Evolutionary conservation across 1,140 invertebrate species (phyloP).

Genomic region (Drosophila tani): DNA sequence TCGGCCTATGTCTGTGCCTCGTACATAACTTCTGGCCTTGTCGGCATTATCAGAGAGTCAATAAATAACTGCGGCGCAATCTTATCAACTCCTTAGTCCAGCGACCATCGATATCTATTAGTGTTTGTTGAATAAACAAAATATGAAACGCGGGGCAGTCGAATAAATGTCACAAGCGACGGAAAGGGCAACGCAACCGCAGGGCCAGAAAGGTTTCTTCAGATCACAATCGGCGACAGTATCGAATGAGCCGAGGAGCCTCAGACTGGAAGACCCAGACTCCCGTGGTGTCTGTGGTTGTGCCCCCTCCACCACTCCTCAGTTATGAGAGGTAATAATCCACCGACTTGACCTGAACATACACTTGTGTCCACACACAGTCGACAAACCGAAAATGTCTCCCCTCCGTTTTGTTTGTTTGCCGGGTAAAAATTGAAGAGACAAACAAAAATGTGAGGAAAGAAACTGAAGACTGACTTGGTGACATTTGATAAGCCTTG

Average conservation of each 20-base stretch:
- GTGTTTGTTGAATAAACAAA: conserved; percentile 56
- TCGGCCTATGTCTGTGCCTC: background rate
- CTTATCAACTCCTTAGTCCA: conserved; percentile 49
- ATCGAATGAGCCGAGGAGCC: conserved; percentile 68
- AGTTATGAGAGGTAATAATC: conserved; percentile 63
- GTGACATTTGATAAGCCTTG: conserved; percentile 73
- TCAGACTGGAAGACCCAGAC: conserved; percentile 40
- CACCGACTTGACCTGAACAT: conserved; percentile 67
- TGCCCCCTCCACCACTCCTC: conserved; percentile 7
- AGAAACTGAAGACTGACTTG: conserved; percentile 25
- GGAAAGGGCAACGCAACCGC: conserved; percentile 35
- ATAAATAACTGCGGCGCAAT: conserved; percentile 46
- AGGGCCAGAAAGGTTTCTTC: conserved; percentile 67
- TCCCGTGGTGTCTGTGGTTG: conserved; percentile 73
- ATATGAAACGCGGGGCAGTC: conserved; percentile 38
- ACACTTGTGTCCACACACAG: conserved; percentile 74
- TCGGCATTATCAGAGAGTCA: conserved; percentile 65
- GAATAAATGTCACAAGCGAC: conserved; percentile 64
- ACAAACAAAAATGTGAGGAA: conserved; percentile 30
- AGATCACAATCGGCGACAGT: conserved; percentile 76
- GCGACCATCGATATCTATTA: conserved; percentile 64
- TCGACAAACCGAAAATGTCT: conserved; percentile 60
- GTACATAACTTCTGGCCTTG: conserved; percentile 50
- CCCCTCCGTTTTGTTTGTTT: conserved; percentile 44
- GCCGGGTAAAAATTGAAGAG: conserved; percentile 33